phyloP scores from a whole-genome alignment of 2,113 vertebrate genomes.

The Shinisaurus crocodilurus region DNA sequence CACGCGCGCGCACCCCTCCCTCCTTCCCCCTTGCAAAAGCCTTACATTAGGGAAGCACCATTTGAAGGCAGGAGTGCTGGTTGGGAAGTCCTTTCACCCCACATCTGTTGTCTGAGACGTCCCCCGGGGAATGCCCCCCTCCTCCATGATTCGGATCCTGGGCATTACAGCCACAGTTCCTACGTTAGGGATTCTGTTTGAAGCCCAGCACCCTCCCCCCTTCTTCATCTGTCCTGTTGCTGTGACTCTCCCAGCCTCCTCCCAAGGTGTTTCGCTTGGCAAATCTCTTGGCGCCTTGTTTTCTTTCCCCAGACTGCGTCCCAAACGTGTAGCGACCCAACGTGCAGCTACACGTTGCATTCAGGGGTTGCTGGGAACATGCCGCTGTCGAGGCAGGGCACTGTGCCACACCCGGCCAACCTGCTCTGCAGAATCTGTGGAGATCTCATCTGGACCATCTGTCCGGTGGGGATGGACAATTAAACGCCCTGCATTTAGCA shows the following conservation, averaged over 20 bases:
- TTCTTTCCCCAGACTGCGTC: not conserved
- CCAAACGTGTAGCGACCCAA: not conserved
- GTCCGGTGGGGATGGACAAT: not conserved
- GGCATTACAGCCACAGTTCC: not conserved
- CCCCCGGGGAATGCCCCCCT: too few species aligned
- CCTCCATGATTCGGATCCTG: not conserved
- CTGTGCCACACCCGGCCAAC: not conserved
- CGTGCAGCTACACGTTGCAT: too few species aligned
- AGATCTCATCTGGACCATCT: not conserved
- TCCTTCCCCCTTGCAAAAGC: not conserved
- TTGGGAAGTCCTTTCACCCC: not conserved
- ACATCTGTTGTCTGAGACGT: not conserved
- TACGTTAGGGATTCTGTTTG: too few species aligned
- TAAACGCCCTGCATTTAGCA: too few species aligned
- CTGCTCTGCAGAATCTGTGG: fast-evolving
- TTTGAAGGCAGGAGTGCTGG: not conserved
- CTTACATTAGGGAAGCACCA: not conserved
- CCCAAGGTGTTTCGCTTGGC: not conserved
- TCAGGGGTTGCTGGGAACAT: not conserved
- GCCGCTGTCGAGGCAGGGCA: not conserved
- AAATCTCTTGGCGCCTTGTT: too few species aligned
- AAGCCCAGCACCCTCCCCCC: too few species aligned
- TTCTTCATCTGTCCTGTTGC: too few species aligned
- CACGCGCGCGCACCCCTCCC: not conserved
- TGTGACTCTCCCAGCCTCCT: not conserved